phyloP scores from a whole-genome alignment of 2,113 vertebrate species.

The Oxyruncus cristatus region DNA sequence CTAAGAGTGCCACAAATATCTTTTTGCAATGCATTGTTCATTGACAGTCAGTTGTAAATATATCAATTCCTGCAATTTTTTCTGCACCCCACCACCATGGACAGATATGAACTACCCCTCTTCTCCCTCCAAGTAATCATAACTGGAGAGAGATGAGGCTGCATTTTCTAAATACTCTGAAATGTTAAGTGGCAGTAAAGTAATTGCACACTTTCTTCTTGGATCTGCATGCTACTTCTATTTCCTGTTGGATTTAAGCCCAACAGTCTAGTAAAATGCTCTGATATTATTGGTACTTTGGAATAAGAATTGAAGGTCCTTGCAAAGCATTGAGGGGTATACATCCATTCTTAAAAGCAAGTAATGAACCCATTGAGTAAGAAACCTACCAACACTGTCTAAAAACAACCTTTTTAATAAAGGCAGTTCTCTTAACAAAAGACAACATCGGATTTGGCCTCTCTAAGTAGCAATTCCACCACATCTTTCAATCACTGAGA shows the following conservation, averaged over 20 bases:
- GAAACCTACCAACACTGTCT: neutral
- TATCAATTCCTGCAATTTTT: neutral
- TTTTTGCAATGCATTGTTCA: neutral
- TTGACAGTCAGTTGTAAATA: fast-evolving
- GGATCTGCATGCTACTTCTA: neutral
- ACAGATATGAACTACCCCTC: neutral
- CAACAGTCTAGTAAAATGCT: neutral
- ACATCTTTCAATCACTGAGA: neutral
- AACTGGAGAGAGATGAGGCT: neutral
- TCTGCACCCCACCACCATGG: neutral
- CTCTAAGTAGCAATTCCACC: neutral
- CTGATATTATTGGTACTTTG: neutral
- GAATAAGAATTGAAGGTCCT: neutral
- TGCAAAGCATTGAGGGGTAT: neutral
- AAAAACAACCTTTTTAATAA: neutral
- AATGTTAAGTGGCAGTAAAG: neutral
- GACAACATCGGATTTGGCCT: neutral
- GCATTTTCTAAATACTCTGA: neutral
- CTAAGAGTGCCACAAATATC: neutral
- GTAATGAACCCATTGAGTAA: neutral
- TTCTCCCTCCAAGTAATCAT: neutral
- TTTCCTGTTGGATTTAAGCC: neutral
- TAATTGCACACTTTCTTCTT: neutral
- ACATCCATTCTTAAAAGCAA: neutral
- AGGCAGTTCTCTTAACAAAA: neutral